These are phyloP conservation scores for Darevskia nairensis DNA, from an alignment of 2,797 vertebrate species.

Conservation along the genomic window DNA sequence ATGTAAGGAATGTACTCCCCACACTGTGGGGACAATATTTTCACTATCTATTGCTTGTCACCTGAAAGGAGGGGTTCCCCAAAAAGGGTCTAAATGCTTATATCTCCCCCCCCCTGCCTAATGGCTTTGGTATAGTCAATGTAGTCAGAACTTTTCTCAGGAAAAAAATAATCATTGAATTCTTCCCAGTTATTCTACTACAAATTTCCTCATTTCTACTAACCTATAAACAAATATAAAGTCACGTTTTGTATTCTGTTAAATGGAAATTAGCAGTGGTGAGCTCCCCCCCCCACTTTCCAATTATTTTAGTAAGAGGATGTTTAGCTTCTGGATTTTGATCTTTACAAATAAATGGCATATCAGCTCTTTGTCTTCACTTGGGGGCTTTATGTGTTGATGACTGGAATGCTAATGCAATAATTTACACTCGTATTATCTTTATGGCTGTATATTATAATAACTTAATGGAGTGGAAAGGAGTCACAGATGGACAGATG, in stretches of 20 bases:
- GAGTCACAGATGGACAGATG: constrained; percentile 62
- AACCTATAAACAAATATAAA: constrained; percentile 26
- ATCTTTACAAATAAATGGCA: constrained; percentile 45
- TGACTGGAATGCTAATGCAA: constrained; percentile 61
- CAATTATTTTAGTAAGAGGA: constrained; percentile 7
- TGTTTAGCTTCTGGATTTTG: constrained; percentile 34
- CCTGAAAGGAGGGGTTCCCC: no score
- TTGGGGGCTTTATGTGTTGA: constrained; percentile 41
- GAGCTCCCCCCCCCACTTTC: neutral
- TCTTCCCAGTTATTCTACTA: neutral
- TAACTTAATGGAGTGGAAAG: constrained; percentile 71
- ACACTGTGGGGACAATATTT: no score
- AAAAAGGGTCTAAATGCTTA: no score
- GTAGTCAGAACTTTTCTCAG: no score
- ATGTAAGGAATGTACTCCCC: no score
- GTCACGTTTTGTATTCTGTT: fast-evolving
- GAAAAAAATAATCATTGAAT: neutral
- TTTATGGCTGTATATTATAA: constrained; percentile 63
- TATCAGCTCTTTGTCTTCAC: constrained; percentile 44
- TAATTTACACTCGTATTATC: constrained; percentile 66
- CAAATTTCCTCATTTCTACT: neutral
- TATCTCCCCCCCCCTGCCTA: no score
- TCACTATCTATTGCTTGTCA: no score
- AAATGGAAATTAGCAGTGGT: constrained; percentile 11
- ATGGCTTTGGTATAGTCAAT: no score